A percentile compares a stretch with the other conserved stretches of the same genome.
Evolutionary conservation across 2,888 invertebrate species (phyloP).

Genomic region (Drosophila vallismaia): DNA sequence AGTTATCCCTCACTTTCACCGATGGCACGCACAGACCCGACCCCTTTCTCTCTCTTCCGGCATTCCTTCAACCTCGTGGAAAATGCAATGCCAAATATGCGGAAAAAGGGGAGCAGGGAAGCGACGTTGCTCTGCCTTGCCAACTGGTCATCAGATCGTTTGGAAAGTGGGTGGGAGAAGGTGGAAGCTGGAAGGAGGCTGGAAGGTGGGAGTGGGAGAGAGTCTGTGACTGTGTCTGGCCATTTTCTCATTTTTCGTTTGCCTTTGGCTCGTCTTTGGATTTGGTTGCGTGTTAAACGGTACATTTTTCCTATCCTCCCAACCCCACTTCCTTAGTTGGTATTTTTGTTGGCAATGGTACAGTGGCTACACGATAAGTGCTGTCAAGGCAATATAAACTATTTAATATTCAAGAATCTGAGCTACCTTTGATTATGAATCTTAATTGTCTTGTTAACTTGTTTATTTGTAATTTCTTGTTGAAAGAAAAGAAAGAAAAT

Average conservation of each 20-base stretch:
- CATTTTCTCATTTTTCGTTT: conserved; percentile 34
- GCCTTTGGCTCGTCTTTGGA: conserved; percentile 26
- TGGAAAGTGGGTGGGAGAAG: neutral
- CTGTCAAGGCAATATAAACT: no score
- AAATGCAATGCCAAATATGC: conserved; percentile 47
- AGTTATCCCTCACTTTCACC: conserved; percentile 35
- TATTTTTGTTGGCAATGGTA: conserved; percentile 37
- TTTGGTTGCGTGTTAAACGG: conserved; percentile 49
- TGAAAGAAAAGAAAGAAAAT: no score
- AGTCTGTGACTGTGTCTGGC: conserved; percentile 38
- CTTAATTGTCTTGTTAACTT: no score
- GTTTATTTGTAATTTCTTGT: no score
- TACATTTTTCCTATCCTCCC: conserved; percentile 31
- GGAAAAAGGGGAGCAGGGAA: conserved; percentile 28
- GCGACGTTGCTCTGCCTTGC: conserved; percentile 11
- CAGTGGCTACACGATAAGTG: conserved; percentile 7
- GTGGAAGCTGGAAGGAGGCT: neutral
- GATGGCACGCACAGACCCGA: conserved; percentile 21
- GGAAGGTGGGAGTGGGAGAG: neutral
- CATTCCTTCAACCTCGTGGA: neutral
- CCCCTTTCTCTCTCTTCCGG: conserved; percentile 4
- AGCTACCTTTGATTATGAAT: no score
- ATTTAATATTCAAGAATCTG: no score
- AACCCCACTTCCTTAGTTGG: neutral
- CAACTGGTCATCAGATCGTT: conserved; percentile 37